Conservation (phyloP, 2,113 vertebrate genomes). For the Pithys albifrons region DNA sequence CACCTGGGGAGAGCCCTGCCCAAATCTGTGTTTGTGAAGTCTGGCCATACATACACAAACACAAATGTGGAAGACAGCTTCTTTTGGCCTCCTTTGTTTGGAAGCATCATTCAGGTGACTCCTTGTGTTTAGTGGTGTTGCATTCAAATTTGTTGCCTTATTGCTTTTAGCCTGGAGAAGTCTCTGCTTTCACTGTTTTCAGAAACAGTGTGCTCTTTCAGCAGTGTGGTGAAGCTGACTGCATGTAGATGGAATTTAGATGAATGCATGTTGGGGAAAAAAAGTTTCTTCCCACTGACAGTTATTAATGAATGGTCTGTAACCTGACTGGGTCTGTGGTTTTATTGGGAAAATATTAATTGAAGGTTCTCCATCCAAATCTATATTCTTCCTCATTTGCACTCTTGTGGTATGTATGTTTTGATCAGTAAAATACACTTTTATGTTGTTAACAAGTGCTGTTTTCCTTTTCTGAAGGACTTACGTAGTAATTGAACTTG, state of each 20-base stretch:
- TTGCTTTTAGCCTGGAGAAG: background rate
- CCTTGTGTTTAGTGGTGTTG: background rate
- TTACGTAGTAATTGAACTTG: background rate
- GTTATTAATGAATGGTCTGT: background rate
- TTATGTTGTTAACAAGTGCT: background rate
- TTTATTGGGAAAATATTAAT: background rate
- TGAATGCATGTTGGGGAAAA: background rate
- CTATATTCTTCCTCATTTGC: background rate
- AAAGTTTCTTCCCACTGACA: background rate
- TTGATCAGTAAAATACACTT: background rate
- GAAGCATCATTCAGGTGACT: background rate
- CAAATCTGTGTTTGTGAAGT: too few species aligned
- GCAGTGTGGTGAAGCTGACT: background rate
- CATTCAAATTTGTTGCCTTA: background rate
- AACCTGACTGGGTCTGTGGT: background rate
- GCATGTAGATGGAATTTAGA: background rate
- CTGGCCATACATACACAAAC: background rate
- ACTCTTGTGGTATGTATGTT: background rate
- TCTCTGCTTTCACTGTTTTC: background rate
- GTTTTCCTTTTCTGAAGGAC: background rate
- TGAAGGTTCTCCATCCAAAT: background rate
- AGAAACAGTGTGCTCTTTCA: rapidly evolving
- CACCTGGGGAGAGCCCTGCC: too few species aligned
- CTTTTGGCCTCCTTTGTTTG: background rate
- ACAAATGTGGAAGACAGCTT: background rate